These are phyloP conservation scores for Luffia ferchaultella DNA, from an alignment of 2,888 invertebrate species.

Conservation along the genomic window DNA sequence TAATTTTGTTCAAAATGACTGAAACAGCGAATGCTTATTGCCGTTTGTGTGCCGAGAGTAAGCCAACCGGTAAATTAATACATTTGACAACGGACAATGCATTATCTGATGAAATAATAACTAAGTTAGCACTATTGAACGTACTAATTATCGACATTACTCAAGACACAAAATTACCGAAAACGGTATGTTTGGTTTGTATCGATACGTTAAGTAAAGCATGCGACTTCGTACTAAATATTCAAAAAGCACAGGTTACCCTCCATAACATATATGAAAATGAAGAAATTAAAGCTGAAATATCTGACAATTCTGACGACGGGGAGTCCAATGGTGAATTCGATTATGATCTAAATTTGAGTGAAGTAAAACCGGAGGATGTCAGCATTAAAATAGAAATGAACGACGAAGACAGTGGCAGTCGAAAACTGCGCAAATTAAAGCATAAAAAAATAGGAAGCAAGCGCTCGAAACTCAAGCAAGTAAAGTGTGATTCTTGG, in stretches of 20 bases:
- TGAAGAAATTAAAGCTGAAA: conserved; percentile 5
- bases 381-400: neutral
- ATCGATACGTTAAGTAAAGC: conserved; percentile 28
- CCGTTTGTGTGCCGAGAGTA: conserved; percentile 30
- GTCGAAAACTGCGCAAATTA: conserved; percentile 11
- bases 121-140: conserved; percentile 30
- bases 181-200: conserved; percentile 36
- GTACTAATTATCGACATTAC: conserved; percentile 23
- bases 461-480: neutral
- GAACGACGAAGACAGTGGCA: neutral
- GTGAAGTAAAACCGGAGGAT: neutral
- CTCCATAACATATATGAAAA: conserved; percentile 14
- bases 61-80: conserved; percentile 26
- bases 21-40: conserved; percentile 4
- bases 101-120: conserved; percentile 22
- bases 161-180: conserved; percentile 24
- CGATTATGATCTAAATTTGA: neutral
- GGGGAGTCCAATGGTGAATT: neutral
- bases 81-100: conserved; percentile 23
- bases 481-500: conserved; percentile 29
- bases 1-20: neutral
- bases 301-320: conserved; percentile 1
- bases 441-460: conserved; percentile 5
- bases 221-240: conserved; percentile 28
- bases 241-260: conserved; percentile 32